Conservation (phyloP, 2,888 invertebrate species). For the Odontomyia ornata region DNA sequence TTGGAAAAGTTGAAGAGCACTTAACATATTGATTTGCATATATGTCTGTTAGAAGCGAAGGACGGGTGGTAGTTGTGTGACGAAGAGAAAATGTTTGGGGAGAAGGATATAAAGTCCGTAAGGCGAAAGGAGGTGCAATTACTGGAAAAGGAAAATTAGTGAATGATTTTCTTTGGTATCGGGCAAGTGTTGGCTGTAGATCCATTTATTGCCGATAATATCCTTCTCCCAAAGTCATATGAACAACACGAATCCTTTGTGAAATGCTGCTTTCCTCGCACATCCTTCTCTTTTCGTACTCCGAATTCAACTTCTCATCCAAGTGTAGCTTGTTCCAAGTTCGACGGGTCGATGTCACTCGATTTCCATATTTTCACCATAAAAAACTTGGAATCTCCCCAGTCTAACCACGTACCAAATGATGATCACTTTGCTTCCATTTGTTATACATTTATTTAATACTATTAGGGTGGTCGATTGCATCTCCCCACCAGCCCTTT, state of each 20-base stretch:
- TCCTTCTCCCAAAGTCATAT: no score
- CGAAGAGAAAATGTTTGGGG: no score
- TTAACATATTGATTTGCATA: no score
- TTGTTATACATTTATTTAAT: slow-evolving; percentile 48
- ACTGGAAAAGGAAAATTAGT: no score
- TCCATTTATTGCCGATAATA: no score
- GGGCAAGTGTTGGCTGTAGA: no score
- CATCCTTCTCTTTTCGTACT: background rate
- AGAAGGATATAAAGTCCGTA: no score
- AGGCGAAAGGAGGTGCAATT: no score
- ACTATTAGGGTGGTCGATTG: slow-evolving; percentile 42
- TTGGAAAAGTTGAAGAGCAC: background rate
- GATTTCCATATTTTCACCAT: slow-evolving; percentile 50
- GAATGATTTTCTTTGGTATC: no score
- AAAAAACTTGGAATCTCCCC: slow-evolving; percentile 46
- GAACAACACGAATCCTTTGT: background rate
- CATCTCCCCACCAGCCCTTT: background rate
- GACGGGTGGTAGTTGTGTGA: no score
- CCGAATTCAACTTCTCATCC: background rate
- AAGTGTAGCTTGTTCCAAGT: background rate
- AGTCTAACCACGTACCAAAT: slow-evolving; percentile 45
- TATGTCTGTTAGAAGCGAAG: no score
- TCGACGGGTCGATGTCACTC: slow-evolving; percentile 31
- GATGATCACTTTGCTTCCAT: slow-evolving; percentile 50
- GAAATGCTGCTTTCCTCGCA: background rate